These are phyloP conservation scores for Agrochola lota DNA, from an alignment of 2,888 invertebrate species.

Conservation along the genomic window DNA sequence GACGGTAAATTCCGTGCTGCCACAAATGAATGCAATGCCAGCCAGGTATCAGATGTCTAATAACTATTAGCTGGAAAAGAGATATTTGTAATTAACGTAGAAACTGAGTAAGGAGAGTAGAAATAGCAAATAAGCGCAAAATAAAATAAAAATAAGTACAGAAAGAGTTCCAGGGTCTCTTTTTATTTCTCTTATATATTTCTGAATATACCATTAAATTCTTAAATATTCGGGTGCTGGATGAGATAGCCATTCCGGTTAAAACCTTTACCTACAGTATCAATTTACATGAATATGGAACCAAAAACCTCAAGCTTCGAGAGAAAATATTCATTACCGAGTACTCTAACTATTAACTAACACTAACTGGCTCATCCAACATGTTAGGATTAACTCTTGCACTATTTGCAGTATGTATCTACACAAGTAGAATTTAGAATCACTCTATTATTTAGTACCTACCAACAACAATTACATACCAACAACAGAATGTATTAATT, in stretches of 20 bases:
- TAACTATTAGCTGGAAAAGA: not conserved
- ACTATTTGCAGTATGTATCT: not conserved
- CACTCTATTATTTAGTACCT: not conserved
- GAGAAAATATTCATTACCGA: not conserved
- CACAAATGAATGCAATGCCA: conserved; percentile 17
- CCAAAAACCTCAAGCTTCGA: not conserved
- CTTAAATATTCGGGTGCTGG: too few relatives aligned
- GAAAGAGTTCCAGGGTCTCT: not conserved
- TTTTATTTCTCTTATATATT: not conserved
- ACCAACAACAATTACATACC: not conserved
- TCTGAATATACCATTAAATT: not conserved
- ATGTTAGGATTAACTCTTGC: not conserved
- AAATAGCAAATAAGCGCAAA: not conserved
- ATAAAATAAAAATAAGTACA: not conserved
- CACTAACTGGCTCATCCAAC: too few relatives aligned
- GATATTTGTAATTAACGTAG: not conserved
- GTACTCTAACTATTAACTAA: not conserved
- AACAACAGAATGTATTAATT: conserved; percentile 12
- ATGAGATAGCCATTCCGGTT: not conserved
- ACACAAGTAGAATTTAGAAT: not conserved
- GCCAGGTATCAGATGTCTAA: conserved; percentile 9
- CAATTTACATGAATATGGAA: not conserved
- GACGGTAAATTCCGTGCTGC: conserved; percentile 5
- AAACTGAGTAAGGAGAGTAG: not conserved
- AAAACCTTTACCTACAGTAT: not conserved